Percentiles rank a stretch among this genome's conserved stretches.
Conservation (phyloP, 2,797 vertebrate species). For the Dromococcyx pavoninus region DNA sequence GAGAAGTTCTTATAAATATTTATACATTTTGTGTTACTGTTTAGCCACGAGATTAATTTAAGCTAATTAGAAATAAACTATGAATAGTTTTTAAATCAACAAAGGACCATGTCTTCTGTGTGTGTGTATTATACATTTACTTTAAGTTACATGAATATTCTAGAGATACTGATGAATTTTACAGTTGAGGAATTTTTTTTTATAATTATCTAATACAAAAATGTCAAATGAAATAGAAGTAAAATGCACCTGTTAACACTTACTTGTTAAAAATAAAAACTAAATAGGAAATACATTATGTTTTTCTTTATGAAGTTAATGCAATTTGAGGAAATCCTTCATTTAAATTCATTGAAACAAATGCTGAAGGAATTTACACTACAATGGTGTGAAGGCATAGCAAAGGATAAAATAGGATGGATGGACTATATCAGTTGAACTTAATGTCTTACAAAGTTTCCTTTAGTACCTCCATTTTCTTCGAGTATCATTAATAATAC, state of each 20-base stretch:
- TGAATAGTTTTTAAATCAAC: neutral
- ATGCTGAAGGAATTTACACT: neutral
- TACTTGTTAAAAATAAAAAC: neutral
- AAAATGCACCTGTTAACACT: neutral
- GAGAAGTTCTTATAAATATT: neutral
- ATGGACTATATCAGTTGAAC: neutral
- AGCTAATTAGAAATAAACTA: neutral
- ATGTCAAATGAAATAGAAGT: neutral
- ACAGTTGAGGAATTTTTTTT: neutral
- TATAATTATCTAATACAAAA: neutral
- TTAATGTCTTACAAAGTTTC: neutral
- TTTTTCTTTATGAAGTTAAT: neutral
- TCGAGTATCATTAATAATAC: neutral
- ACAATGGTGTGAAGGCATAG: neutral
- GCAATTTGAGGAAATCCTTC: accelerated
- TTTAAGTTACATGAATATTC: neutral
- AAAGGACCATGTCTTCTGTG: neutral
- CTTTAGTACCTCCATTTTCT: accelerated
- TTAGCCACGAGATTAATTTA: neutral
- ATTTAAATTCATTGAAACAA: neutral
- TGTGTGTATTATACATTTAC: neutral
- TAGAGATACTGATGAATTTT: neutral
- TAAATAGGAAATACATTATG: neutral
- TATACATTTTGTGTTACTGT: neutral
- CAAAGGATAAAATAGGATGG: neutral